Evolutionary conservation across 2,113 vertebrate species (phyloP), one percentile per base, ranked within the genome.

Genomic region (Accipiter virgatus): DNA sequence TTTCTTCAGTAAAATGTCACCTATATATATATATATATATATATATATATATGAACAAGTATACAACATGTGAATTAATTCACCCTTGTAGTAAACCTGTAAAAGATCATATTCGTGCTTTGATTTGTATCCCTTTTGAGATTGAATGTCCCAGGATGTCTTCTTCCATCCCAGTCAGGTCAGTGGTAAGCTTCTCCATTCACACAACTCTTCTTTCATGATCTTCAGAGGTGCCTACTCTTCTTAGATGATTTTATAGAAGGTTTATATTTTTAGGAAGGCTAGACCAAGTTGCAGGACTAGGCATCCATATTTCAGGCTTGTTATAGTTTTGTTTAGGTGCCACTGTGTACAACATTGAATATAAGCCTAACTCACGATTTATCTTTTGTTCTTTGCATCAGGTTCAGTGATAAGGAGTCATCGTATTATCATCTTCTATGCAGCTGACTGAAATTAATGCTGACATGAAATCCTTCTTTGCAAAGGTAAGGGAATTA

Each of bases 381-480:
- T 43, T 72, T 78, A 78, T 32, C 27, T 78, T 68, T 53, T 53
- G 55, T 38, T 63, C 43, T 74, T 65, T 80, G 23, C 55, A 63
- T 48, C 31, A 65, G 22, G 59, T 56, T 81, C 61, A 73, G 53
- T 43, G 23, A 79, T 59, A 86, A 77, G 27, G 27, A 81, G 42
- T 71, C 63, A 79, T 29, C 0, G 1, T 31, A 59, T 67, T 65
- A 58, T 61, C 42, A 77, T n/a, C 32, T 70, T 50, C 63, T 62
- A 43, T 7, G 15, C 87, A 96, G 70, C 34, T 86, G 86, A 81
- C 56, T 94, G 73, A 93, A 96, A 97, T 45, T 79, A 95, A 94
- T 88, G 72, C 92, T 73, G 53, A 70, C 22, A 47, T 19, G 38
- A 75, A 86, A 59, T 26, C 23, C 31, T 81, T 79, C 61, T 50